Evolutionary conservation across 2,797 vertebrate species (phyloP).

Genomic region (Lemur catta): DNA sequence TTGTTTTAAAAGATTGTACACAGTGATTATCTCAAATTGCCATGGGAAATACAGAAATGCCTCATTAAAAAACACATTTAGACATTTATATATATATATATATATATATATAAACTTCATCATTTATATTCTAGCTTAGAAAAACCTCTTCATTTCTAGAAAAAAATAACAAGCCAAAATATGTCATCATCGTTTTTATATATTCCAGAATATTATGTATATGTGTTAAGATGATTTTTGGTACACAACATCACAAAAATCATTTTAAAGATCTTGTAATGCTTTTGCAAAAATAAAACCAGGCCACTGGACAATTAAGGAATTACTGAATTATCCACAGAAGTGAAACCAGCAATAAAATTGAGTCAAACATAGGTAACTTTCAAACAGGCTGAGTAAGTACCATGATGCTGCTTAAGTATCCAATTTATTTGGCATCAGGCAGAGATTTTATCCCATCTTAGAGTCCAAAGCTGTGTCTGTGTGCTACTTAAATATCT

Average conservation of each 20-base stretch:
- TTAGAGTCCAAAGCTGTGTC: not conserved
- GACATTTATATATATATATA: slow-evolving; percentile 24
- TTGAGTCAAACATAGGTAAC: not conserved
- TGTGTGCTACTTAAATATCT: not conserved
- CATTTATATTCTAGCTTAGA: slow-evolving; percentile 71
- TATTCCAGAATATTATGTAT: slow-evolving; percentile 9
- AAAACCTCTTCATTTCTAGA: slow-evolving; percentile 48
- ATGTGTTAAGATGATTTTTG: slow-evolving; percentile 47
- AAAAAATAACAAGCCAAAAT: slow-evolving; percentile 49
- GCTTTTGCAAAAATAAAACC: slow-evolving; percentile 32
- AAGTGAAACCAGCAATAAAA: slow-evolving; percentile 30
- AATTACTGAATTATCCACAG: slow-evolving; percentile 28
- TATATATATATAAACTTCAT: slow-evolving; percentile 48
- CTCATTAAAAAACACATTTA: slow-evolving; percentile 80
- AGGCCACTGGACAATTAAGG: slow-evolving; percentile 21
- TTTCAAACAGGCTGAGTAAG: not conserved
- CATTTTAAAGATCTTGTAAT: slow-evolving; percentile 27
- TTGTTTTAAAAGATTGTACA: slow-evolving; percentile 73
- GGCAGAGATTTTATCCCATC: not conserved
- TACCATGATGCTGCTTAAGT: not conserved
- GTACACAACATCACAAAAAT: slow-evolving; percentile 12
- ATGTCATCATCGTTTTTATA: slow-evolving; percentile 59
- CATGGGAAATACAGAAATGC: slow-evolving; percentile 63
- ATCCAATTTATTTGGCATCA: not conserved
- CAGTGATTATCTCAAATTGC: slow-evolving; percentile 71